Evolutionary conservation across 2,113 vertebrate genomes (phyloP).

Genomic region (Chinchilla lanigera): DNA sequence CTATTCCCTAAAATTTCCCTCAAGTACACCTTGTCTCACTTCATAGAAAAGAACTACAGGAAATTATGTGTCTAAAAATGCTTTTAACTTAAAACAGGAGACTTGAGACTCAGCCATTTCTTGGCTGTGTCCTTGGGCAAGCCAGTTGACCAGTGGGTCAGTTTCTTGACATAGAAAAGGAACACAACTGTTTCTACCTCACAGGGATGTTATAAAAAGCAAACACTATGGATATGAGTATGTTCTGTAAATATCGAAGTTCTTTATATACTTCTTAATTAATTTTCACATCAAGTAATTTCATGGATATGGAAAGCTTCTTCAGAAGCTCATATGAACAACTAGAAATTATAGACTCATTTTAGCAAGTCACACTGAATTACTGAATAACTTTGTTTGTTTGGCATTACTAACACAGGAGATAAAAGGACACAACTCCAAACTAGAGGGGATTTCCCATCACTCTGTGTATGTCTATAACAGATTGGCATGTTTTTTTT

Average conservation of each 20-base stretch:
- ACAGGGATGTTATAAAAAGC: background rate
- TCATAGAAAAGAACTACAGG: background rate
- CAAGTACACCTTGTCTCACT: background rate
- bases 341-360: background rate
- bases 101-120: background rate
- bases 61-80: background rate
- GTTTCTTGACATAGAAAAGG: background rate
- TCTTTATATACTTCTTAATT: constrained; percentile 23
- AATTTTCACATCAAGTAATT: constrained; percentile 17
- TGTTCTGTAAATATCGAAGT: background rate
- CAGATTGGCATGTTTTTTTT: background rate
- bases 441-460: background rate
- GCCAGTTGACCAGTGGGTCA: background rate
- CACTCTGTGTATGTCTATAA: background rate
- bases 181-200: background rate
- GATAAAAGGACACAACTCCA: constrained; percentile 20
- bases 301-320: background rate
- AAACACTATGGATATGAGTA: background rate
- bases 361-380: background rate
- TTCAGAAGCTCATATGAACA: constrained; percentile 7
- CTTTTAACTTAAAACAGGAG: background rate
- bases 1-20: background rate
- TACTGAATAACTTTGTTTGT: background rate
- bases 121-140: background rate
- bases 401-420: background rate